Base-by-base conservation (phyloP, 2,888 invertebrate genomes). In the Lycaena phlaeas region DNA sequence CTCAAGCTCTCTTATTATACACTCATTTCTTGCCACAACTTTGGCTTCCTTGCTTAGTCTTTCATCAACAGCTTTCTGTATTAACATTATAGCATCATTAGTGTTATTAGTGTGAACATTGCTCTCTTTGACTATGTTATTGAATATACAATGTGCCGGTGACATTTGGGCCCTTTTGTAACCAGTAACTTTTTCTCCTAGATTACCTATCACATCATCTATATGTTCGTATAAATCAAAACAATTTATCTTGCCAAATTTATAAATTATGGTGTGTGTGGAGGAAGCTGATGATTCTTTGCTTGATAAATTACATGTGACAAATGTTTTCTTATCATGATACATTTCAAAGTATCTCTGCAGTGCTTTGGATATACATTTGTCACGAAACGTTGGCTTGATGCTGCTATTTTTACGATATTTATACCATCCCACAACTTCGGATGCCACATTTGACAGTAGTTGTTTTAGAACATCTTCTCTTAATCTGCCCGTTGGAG, bases 351-450 rank as follows among this genome's bases (percentile, higher is more conserved):
- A 89, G 48, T 86, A 78, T 29, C 86, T 81, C 43, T 86, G 82
- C 28, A 91, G 69, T 34, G 88, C 87, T 64, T 86, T 88, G 38
- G 90, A 88, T 48, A 91, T 74, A 47, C 88, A 62, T 67, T 86
- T 88, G 50, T 91, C 90, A 44, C 89, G 69, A 45, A 90, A 74
- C 1, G 89, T 88, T n/a, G 87, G 85, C 51, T 78, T 82, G 15
- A 88, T 73, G 29, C 69, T 74, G 36, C 76, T 75, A 39, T 86
- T 82, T 49, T 81, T 78, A 48, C 88, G 84, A 56, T 87, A 90
- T 61, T 87, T 88, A 59, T 89, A 91, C 90, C 91, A 91, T 14
- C 89, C 91, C 6, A 91, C 86, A 14, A 90, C 85, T 68, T 87
- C 86, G 50, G 72, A 78, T 14, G 85, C 78, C 43, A 84, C 77